These are phyloP conservation scores for Tonatia bakeri DNA, from an alignment of 2,113 vertebrate genomes.

Conservation along the genomic window DNA sequence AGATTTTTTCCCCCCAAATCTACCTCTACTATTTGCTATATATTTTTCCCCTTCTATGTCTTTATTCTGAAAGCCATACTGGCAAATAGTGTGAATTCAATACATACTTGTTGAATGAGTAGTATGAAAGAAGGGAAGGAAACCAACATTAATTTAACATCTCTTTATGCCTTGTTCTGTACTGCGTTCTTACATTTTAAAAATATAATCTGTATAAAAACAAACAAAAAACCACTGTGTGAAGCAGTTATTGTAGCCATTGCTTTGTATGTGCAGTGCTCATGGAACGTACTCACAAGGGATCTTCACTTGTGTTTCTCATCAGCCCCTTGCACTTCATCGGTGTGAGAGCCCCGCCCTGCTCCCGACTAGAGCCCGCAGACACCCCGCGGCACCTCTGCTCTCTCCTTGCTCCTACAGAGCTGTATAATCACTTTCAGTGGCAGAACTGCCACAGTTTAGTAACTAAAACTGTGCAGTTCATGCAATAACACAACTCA, in stretches of 20 bases:
- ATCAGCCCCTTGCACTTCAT: background rate
- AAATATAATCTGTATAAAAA: background rate
- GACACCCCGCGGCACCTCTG: background rate
- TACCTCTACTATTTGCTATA: background rate
- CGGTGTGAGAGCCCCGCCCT: background rate
- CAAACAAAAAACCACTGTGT: background rate
- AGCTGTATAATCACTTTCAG: background rate
- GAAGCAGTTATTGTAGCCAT: background rate
- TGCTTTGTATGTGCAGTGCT: background rate
- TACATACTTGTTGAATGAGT: background rate
- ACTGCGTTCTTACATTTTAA: background rate
- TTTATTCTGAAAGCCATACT: slow-evolving; percentile 1
- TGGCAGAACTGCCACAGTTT: background rate
- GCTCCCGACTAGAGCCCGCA: background rate
- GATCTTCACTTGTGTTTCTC: background rate
- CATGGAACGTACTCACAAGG: background rate
- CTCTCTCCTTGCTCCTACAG: background rate
- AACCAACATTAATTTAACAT: background rate
- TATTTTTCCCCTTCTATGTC: background rate
- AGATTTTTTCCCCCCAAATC: background rate
- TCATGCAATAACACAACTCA: background rate
- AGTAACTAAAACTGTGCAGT: background rate
- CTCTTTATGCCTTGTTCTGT: background rate
- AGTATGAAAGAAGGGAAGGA: background rate
- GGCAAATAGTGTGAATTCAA: background rate